phyloP scores from a whole-genome alignment of 2,888 invertebrate genomes.

The Lycaena phlaeas region DNA sequence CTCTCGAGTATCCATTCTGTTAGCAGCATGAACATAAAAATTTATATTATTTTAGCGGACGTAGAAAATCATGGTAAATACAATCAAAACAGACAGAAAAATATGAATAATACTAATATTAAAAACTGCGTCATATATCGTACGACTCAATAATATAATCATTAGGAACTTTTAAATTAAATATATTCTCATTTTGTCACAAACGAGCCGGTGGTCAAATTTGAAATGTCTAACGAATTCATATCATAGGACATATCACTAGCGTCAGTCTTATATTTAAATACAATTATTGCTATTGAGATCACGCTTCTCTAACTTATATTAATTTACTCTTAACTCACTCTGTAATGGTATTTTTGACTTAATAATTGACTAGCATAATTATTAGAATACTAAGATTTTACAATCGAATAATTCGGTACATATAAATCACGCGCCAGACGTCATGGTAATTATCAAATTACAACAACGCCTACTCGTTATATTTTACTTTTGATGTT shows the following conservation, averaged over 20 bases:
- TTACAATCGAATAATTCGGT: not conserved
- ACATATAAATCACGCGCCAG: not conserved
- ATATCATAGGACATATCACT: constrained; percentile 24
- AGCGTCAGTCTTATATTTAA: constrained; percentile 40
- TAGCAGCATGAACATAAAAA: constrained; percentile 53
- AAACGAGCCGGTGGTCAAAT: not conserved
- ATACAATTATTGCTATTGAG: no score
- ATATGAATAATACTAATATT: constrained; percentile 34
- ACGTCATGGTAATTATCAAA: not conserved
- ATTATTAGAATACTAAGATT: not conserved
- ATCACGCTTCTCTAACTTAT: no score
- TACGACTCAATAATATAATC: not conserved
- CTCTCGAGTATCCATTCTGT: constrained; percentile 64
- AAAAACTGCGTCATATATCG: constrained; percentile 22
- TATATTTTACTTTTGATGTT: constrained; percentile 13
- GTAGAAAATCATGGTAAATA: constrained; percentile 33
- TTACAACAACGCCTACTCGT: constrained; percentile 1
- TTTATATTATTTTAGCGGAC: constrained; percentile 33
- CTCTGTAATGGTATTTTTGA: constrained; percentile 8
- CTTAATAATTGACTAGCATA: not conserved
- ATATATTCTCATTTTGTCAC: constrained; percentile 2
- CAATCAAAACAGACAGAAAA: constrained; percentile 48
- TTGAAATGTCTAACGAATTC: not conserved
- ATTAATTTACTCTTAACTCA: constrained; percentile 17
- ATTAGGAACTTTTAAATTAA: no score